These are phyloP conservation scores for Bovichtus diacanthus DNA, from an alignment of 2,797 vertebrate genomes.

Conservation along the genomic window DNA sequence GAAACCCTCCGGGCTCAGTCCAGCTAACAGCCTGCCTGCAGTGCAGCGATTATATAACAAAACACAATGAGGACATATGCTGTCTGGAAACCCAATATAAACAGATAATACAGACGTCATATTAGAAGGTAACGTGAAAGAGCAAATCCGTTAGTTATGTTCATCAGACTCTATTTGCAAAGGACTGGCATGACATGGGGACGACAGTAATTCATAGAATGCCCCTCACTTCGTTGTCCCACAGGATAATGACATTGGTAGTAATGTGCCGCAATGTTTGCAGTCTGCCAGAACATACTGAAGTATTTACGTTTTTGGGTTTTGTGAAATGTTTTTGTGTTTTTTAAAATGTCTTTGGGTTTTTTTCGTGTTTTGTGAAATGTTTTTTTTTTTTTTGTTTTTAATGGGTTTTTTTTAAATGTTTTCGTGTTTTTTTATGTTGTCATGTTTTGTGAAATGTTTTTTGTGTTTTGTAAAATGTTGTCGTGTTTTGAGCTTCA, in stretches of 20 bases:
- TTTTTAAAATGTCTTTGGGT: too few species aligned
- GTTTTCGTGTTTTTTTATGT: too few species aligned
- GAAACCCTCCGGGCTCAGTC: conserved; percentile 58
- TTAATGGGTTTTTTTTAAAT: too few species aligned
- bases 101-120: conserved; percentile 25
- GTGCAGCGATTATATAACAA: conserved; percentile 11
- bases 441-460: too few species aligned
- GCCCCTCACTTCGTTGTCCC: conserved; percentile 5
- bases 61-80: conserved; percentile 10
- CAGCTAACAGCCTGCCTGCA: conserved; percentile 36
- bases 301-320: too few species aligned
- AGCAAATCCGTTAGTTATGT: conserved; percentile 5
- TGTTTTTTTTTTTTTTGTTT: too few species aligned
- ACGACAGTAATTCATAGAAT: background rate
- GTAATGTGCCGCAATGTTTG: too few species aligned
- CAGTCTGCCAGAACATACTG: too few species aligned
- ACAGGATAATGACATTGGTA: conserved; percentile 6
- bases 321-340: too few species aligned
- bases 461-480: too few species aligned
- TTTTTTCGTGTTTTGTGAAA: too few species aligned
- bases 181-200: background rate
- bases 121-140: conserved; percentile 6
- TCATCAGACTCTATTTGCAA: conserved; percentile 33
- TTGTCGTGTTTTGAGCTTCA: too few species aligned
- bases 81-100: conserved; percentile 25